Evolutionary conservation across 2,888 invertebrate genomes (phyloP).

Genomic region (Yponomeuta cagnagella): DNA sequence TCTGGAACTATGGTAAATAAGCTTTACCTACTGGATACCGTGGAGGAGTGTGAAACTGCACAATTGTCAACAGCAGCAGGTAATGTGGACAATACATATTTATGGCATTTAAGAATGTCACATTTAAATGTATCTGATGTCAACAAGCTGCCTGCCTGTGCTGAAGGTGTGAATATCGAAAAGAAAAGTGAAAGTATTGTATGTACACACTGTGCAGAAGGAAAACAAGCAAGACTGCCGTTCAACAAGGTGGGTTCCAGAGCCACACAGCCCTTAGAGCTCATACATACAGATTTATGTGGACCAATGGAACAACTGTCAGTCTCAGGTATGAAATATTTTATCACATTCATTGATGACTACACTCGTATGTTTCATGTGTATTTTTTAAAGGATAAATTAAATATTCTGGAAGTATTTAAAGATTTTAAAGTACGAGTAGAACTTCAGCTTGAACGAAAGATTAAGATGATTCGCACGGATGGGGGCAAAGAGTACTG

Average conservation of each 20-base stretch:
- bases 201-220: slow-evolving; percentile 22
- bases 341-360: no score
- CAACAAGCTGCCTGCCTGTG: slow-evolving; percentile 22
- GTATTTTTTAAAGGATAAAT: no score
- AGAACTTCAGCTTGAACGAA: no score
- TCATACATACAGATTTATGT: slow-evolving; percentile 25
- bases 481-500: no score
- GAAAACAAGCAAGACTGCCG: slow-evolving; percentile 24
- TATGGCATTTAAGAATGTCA: slow-evolving; percentile 25
- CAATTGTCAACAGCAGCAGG: slow-evolving; percentile 10
- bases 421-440: no score
- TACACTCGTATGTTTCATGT: no score
- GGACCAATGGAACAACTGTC: slow-evolving; percentile 26
- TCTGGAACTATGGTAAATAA: slow-evolving; percentile 21
- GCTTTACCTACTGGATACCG: slow-evolving; percentile 19
- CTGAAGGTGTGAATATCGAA: slow-evolving; percentile 21
- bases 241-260: slow-evolving; percentile 23
- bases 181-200: slow-evolving; percentile 7
- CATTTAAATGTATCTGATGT: slow-evolving; percentile 26
- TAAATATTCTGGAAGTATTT: no score
- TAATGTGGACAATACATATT: slow-evolving; percentile 15
- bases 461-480: no score
- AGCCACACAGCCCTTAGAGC: slow-evolving; percentile 20
- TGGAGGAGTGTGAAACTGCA: background rate
- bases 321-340: slow-evolving; percentile 21